Base-by-base conservation (phyloP, 2,888 invertebrate species). In the Ichneumoninae sp. region DNA sequence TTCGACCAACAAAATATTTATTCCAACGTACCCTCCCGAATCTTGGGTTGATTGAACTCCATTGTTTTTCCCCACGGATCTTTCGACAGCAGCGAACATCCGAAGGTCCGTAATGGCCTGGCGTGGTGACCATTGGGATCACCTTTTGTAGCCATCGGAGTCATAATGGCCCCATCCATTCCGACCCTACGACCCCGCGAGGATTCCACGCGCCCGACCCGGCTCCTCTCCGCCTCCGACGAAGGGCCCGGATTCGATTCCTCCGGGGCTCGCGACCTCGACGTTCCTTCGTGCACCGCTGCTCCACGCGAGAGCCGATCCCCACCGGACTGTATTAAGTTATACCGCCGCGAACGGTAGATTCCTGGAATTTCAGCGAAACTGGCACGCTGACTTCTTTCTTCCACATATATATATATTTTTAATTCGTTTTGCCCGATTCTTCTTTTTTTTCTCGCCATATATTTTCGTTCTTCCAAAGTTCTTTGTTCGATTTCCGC, bases 81-180 rank as follows among this genome's bases (percentile, higher is more conserved):
- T 52, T 52, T 57, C 60, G 40, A 63, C 68, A 52, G 73, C 74
- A 68, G 30, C 83, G n/a, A 22, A 30, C 57, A 36, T 63, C 22
- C 50, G 22, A 69, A 47, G n/a, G 73, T 16, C 60, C 50, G 36
- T 73, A 73, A 73, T 65, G 63, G 50, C 13, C 33, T 4, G 19
- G 57, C 44, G 50, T 65, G 69, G 52, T 74, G 74, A 74, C 69
- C 74, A 74, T 54, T 60, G 60, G 36, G 68, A 77, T 77, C 66
- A 66, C 77, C 82, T 71, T 66, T 77, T 73, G 57, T 60, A 73
- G 66, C 82, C 68, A 50, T 77, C 63, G 73, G 77, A 82, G 77
- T 82, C 77, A 77, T 73, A 82, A 82, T 82, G 68, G 71, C 33
- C 82, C 71, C 52, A 50, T 82, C 82, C 33, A 76, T 76, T 52